Percentiles rank a stretch among this genome's conserved stretches.
These are phyloP conservation scores for Koerneria pararmatus DNA, from an alignment of 2,888 invertebrate genomes.

Conservation along the genomic window DNA sequence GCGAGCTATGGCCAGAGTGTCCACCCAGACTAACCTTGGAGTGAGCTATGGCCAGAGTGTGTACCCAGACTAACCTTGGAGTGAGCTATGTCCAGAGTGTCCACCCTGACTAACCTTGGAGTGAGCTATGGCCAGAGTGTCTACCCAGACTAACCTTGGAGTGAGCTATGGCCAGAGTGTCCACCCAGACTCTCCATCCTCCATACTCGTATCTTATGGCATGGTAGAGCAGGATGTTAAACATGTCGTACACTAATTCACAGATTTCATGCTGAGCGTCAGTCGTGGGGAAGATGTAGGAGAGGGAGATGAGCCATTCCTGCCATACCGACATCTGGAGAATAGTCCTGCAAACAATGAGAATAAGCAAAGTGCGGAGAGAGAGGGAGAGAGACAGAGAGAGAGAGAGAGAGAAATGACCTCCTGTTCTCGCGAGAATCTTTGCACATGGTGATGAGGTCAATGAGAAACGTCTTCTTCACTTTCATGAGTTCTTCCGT, in stretches of 20 bases:
- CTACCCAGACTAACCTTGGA: slow-evolving; percentile 77
- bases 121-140: no score
- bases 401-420: slow-evolving; percentile 20
- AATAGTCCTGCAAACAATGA: slow-evolving; percentile 70
- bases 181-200: slow-evolving; percentile 99
- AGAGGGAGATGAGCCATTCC: slow-evolving; percentile 92
- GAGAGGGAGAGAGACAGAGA: neutral
- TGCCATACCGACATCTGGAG: slow-evolving; percentile 99
- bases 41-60: no score
- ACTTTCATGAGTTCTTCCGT: slow-evolving; percentile 81
- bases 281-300: slow-evolving; percentile 86
- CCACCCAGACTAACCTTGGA: no score
- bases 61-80: no score
- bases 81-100: no score
- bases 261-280: slow-evolving; percentile 34
- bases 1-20: no score
- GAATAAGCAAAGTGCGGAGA: neutral
- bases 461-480: slow-evolving; percentile 87
- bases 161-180: slow-evolving; percentile 96
- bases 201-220: slow-evolving; percentile 98
- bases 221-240: slow-evolving; percentile 94
- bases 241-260: slow-evolving; percentile 77
- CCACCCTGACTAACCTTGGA: no score
- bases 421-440: slow-evolving; percentile 88
- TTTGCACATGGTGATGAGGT: slow-evolving; percentile 95